phyloP scores from a whole-genome alignment of 64 coral and sea anemone species.

The Dendronephthya gigantea region DNA sequence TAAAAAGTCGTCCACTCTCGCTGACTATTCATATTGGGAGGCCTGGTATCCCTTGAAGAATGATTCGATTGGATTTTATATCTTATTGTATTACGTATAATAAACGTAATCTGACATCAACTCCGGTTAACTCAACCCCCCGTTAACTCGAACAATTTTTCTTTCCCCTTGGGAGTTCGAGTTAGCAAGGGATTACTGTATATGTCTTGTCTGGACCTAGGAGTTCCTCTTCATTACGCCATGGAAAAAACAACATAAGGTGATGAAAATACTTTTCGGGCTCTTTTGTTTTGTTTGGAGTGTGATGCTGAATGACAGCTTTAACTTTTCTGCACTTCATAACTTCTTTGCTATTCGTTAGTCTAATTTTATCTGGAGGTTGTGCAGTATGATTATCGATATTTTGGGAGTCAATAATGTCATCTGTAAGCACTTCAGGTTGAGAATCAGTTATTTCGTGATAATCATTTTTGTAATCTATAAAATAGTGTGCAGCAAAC shows the following conservation, averaged over 20 bases:
- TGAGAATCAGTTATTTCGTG: background rate
- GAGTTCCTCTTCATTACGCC: background rate
- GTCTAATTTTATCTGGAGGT: background rate
- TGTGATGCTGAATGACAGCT: background rate
- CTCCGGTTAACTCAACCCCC: too few relatives aligned
- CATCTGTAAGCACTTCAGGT: background rate
- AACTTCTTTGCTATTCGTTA: background rate
- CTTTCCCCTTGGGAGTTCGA: too few relatives aligned
- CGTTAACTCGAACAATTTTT: too few relatives aligned
- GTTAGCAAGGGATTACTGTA: too few relatives aligned
- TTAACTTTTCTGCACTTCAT: conserved; percentile 10
- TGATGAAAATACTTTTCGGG: background rate
- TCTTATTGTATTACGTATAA: too few relatives aligned
- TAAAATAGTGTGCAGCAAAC: background rate
- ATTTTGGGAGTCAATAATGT: background rate
- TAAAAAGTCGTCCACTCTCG: too few relatives aligned
- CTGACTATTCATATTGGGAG: too few relatives aligned
- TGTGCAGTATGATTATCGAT: too few relatives aligned
- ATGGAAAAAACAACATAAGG: background rate
- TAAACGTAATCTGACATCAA: too few relatives aligned
- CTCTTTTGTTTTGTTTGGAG: background rate
- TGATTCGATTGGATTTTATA: too few relatives aligned
- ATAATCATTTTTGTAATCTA: background rate
- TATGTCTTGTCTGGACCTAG: background rate
- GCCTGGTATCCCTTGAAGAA: too few relatives aligned